Evolutionary conservation across 2,113 vertebrate genomes (phyloP), one percentile per base, ranked within the genome.

Genomic region (Phalacrocorax pelagicus): DNA sequence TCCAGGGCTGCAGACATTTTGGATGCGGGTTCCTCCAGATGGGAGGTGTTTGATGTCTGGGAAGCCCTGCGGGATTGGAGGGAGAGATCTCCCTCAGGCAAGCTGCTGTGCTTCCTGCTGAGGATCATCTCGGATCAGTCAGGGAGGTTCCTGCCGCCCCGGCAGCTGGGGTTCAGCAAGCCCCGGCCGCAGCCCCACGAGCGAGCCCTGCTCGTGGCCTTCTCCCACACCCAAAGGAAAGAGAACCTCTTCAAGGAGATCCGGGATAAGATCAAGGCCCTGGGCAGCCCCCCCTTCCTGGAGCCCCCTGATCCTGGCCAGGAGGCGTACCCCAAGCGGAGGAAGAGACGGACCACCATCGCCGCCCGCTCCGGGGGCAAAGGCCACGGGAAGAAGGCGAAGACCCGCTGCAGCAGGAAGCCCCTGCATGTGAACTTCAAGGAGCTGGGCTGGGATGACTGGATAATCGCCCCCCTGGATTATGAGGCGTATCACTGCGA

Each of bases 381-480:
- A 42, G 98, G 98, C 51, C 97, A 97, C 0, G 98, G 98, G 40
- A 98, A 98, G 87, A 97, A 97, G 92, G 95, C 94, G 12, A 98
- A 98, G 86, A 98, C 98, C 32, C 98, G 99, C 52, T 99, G 99
- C 77, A 99, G 98, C 95, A 98, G 98, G 87, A 99, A 98, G 67
- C 98, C 98, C 19, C 97, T 99, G 77, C 99, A 98, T 2, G 98
- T 99, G 67, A 99, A 99, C 94, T 99, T 99, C 96, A 99, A 99
- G 96, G 98, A 99, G 96, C 97, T 99, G 90, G 99, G 99, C 95
- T 99, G 99, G 99, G 99, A 99, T 9, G 99, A 99, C 97, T 99
- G 99, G 99, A 99, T 99, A 93, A 99, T 99, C 7, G 99, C 99
- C 3, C 98, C 98, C 22, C 96, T 99, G 96, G 98, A 99, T 95